phyloP scores from a whole-genome alignment of 2,797 vertebrate species.

The Crax fasciolata region DNA sequence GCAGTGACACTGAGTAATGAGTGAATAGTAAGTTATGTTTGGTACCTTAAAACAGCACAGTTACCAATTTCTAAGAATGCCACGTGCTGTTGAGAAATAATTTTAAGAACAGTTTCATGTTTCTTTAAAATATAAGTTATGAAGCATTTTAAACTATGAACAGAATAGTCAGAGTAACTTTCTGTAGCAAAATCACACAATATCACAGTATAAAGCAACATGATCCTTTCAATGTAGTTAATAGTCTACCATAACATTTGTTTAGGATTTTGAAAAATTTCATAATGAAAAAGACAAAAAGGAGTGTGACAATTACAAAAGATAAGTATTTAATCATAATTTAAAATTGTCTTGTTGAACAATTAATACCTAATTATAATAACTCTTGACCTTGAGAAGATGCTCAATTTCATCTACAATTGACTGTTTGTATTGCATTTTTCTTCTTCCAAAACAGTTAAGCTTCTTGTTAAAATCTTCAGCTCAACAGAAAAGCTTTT shows the following conservation, averaged over 20 bases:
- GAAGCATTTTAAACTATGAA: background rate
- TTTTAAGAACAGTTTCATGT: background rate
- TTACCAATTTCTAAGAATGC: background rate
- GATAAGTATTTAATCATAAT: background rate
- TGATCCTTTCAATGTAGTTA: background rate
- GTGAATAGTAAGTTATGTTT: background rate
- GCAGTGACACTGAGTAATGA: background rate
- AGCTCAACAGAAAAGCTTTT: background rate
- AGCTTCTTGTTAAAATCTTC: background rate
- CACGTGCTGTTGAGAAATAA: fast-evolving
- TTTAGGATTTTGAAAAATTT: background rate
- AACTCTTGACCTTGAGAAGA: background rate
- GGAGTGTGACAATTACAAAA: background rate
- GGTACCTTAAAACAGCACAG: background rate
- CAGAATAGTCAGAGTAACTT: background rate
- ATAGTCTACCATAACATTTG: background rate
- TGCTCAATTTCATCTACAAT: background rate
- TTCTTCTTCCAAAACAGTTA: background rate
- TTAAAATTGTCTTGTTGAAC: background rate
- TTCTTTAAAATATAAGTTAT: background rate
- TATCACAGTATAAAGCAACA: background rate
- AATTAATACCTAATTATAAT: background rate
- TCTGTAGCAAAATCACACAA: background rate
- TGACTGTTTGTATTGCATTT: background rate
- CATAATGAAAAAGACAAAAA: background rate